Evolutionary conservation across 2,797 vertebrate species (phyloP).

Genomic region (Tenualosa thibaudeaui): DNA sequence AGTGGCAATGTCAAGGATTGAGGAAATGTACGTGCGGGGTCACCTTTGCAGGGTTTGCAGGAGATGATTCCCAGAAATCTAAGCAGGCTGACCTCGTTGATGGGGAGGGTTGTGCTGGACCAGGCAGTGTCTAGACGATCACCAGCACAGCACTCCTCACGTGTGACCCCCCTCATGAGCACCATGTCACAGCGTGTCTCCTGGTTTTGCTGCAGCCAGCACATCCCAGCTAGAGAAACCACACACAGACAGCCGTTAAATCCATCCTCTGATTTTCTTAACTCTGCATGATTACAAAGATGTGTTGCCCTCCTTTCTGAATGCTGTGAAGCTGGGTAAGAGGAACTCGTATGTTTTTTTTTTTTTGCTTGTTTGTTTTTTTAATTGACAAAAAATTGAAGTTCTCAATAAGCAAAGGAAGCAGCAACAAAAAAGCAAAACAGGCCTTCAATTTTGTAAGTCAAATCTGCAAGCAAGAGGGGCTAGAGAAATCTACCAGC

Average conservation of each 20-base stretch:
- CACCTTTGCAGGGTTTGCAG: slow-evolving; percentile 96
- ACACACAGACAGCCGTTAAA: not conserved
- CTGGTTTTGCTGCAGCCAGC: slow-evolving; percentile 90
- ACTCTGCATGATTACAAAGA: too few relatives aligned
- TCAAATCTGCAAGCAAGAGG: not conserved
- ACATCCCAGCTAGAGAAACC: slow-evolving; percentile 83
- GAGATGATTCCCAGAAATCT: slow-evolving; percentile 90
- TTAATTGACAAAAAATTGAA: too few relatives aligned
- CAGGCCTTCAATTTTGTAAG: too few relatives aligned
- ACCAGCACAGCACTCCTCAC: slow-evolving; percentile 89
- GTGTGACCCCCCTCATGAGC: slow-evolving; percentile 85
- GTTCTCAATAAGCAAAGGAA: too few relatives aligned
- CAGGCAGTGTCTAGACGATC: slow-evolving; percentile 88
- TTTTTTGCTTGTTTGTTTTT: too few relatives aligned
- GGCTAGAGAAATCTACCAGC: too few relatives aligned
- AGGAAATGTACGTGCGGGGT: not conserved
- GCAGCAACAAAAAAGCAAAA: too few relatives aligned
- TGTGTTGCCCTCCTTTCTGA: too few relatives aligned
- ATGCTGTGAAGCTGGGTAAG: too few relatives aligned
- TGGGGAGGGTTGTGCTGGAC: slow-evolving; percentile 90
- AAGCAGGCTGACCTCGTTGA: slow-evolving; percentile 92
- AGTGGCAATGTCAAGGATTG: not conserved
- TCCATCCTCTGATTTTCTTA: not conserved
- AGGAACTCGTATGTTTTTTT: too few relatives aligned
- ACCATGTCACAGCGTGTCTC: slow-evolving; percentile 92